Evolutionary conservation across 1,140 invertebrate species (phyloP).

Genomic region (Thaumatotibia leucotreta): DNA sequence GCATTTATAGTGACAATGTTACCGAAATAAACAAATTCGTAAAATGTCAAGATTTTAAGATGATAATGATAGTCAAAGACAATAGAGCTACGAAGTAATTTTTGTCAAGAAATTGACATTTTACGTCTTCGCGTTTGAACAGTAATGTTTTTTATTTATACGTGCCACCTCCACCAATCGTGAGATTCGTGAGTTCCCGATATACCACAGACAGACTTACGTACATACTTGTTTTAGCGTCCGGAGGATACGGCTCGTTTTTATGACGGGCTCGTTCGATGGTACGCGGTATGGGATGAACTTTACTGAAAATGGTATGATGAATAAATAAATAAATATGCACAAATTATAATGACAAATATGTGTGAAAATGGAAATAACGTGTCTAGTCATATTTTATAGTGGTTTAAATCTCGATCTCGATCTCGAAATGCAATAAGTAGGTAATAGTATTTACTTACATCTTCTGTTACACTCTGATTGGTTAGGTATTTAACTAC

Average conservation of each 20-base stretch:
- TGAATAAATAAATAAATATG: constrained; percentile 2
- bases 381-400: too few species aligned
- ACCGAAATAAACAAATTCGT: too few species aligned
- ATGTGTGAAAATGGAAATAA: too few species aligned
- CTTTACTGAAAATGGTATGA: constrained; percentile 48
- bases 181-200: constrained; percentile 22
- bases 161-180: constrained; percentile 29
- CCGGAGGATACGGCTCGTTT: constrained; percentile 53
- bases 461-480: too few species aligned
- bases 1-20: too few species aligned
- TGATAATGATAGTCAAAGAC: too few species aligned
- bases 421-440: too few species aligned
- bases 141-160: background rate
- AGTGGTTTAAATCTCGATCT: too few species aligned
- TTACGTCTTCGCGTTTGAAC: background rate
- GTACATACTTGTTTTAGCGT: constrained; percentile 69
- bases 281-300: constrained; percentile 44
- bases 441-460: too few species aligned
- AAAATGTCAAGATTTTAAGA: too few species aligned
- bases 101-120: background rate
- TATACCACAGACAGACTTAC: constrained; percentile 40
- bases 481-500: too few species aligned
- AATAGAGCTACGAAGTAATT: background rate
- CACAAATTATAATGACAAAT: background rate
- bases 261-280: constrained; percentile 45